A percentile compares a stretch with the other conserved stretches of the same genome.
These are phyloP conservation scores for Porites lobata DNA, from an alignment of 92 coral and sea anemone genomes.

Conservation along the genomic window DNA sequence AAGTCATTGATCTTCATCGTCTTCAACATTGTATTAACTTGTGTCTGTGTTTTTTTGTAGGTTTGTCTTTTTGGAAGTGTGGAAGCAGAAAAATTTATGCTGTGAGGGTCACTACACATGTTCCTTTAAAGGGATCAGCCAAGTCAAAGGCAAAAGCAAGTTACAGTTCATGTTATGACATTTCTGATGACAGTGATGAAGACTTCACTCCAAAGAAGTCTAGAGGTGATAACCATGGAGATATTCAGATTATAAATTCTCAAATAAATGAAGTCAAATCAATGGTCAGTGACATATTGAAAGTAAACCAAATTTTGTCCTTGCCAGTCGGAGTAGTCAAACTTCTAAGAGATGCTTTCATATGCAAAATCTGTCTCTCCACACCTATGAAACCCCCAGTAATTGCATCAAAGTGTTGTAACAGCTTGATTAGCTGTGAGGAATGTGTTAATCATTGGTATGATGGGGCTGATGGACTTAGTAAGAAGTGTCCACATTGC, in stretches of 20 bases:
- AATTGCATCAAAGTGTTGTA: conserved; percentile 74
- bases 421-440: conserved; percentile 73
- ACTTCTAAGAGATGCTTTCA: conserved; percentile 57
- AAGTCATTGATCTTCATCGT: neutral
- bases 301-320: conserved; percentile 66
- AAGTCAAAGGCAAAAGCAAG: conserved; percentile 55
- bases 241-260: conserved; percentile 32
- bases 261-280: conserved; percentile 54
- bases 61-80: conserved; percentile 70
- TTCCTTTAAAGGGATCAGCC: conserved; percentile 29
- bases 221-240: conserved; percentile 30
- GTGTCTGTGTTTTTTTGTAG: conserved; percentile 23
- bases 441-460: conserved; percentile 78
- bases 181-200: conserved; percentile 65
- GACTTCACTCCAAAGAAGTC: conserved; percentile 65
- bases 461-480: conserved; percentile 68
- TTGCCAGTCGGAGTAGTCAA: conserved; percentile 20
- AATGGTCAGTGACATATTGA: conserved; percentile 59
- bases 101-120: conserved; percentile 23
- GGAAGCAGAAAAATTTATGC: conserved; percentile 71
- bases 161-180: conserved; percentile 7
- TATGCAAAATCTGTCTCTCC: conserved; percentile 68
- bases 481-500: conserved; percentile 75
- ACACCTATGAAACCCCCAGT: conserved; percentile 75
- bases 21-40: neutral